phyloP scores from a whole-genome alignment of 2,113 vertebrate genomes.

The Mus musculus region GRCm39 chr4:33409001-33409500 shows the following conservation, averaged over 20 bases:
- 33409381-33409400: neutral
- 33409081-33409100: neutral
- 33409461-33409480: neutral
- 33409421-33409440: neutral
- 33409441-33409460: neutral
- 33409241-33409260: neutral
- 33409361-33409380: neutral
- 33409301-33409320: neutral
- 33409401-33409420: neutral
- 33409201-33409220: neutral
- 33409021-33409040: neutral
- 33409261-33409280: neutral
- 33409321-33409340: neutral
- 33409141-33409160: neutral
- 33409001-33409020: neutral
- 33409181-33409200: neutral
- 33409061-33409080: neutral
- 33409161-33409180: neutral
- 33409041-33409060: neutral
- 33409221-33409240: neutral
- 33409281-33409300: neutral
- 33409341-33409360: neutral
- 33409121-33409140: neutral
- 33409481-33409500: neutral
- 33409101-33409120: neutral